Percentiles rank a stretch among this genome's conserved stretches.
Evolutionary conservation across 2,797 vertebrate genomes (phyloP).

Genomic region (Neomorphus geoffroyi): DNA sequence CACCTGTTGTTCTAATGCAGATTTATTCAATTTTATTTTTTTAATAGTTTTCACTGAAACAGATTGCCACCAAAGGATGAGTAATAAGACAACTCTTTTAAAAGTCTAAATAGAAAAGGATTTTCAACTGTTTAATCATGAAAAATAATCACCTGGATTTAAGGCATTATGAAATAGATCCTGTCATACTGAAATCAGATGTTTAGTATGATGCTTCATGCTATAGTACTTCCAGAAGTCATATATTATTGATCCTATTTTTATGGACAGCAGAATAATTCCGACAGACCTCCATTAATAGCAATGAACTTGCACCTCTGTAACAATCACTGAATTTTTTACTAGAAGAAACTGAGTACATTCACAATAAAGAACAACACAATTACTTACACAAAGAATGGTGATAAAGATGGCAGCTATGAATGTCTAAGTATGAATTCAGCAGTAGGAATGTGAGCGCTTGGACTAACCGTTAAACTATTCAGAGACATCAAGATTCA

Average conservation of each 20-base stretch:
- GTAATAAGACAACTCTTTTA: not conserved
- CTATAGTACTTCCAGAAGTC: not conserved
- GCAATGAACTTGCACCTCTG: not conserved
- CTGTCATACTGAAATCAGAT: not conserved
- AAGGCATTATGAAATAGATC: not conserved
- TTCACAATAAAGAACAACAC: not conserved
- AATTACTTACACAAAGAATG: not conserved
- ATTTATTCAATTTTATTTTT: constrained; percentile 56
- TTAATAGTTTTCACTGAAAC: constrained; percentile 30
- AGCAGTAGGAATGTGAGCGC: not conserved
- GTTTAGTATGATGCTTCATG: not conserved
- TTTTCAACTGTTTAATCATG: not conserved
- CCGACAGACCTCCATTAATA: not conserved
- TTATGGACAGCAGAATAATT: not conserved
- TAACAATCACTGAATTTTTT: not conserved
- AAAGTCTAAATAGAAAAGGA: constrained; percentile 13
- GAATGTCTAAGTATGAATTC: not conserved
- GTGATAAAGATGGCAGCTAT: not conserved
- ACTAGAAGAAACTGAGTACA: not conserved
- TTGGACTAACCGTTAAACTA: not conserved
- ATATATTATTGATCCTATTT: not conserved
- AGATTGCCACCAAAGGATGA: constrained; percentile 6
- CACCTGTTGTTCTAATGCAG: constrained; percentile 12
- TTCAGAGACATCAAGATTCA: not conserved
- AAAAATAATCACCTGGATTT: not conserved